Base-by-base conservation (phyloP, 1,140 invertebrate species). In the Chlorops oryzae region DNA sequence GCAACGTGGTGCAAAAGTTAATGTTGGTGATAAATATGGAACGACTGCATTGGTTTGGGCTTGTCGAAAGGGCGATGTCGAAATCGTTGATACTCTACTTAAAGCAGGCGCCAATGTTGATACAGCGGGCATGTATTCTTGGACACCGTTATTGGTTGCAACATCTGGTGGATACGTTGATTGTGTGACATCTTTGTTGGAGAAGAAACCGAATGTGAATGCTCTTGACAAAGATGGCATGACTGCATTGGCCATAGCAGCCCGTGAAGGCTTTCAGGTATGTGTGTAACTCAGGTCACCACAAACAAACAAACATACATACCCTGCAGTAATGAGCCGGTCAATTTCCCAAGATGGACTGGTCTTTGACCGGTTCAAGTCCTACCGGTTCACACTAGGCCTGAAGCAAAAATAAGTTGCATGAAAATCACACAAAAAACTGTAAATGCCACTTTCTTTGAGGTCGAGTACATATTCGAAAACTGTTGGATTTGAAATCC, bases 21-120 rank as follows among this genome's bases (percentile, higher is more conserved):
- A 96, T 75, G 83, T 89, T 22, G 86, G 88, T 34, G 92, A 96
- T 73, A 96, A 95, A 80, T 97, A 97, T 77, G 96, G 93, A 13
- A 98, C 94, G 1, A 96, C 95, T 1, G 91, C 96, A 2, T 73
- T 99, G 4, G 86, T 98, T 28, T 99, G 96, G 96, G 94, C 92
- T 12, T 83, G 86, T 50, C 77, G 96, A 20, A 95, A 93, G 67
- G 96, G 96, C 12, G 87, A 88, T 69, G 73, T 82, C 9, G 84
- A 90, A 55, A 91, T 97, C 49, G 92, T 94, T 20, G 83, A 88
- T 50, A 78, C 81, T 32, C 75, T 98, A 20, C 70, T 99, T 3
- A 84, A 85, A 60, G 85, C 87, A 48, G 90, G 90, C 21, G 77
- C 78, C 20, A 65, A 70, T 53, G 72, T 76, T n/a, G 77, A 79